Conservation (phyloP, 2,113 vertebrate genomes). For the cat (Felis catus) region F.catus_Fca126_mat1.0 CM031413.1:66245001-66245500, state of each 20-base stretch:
- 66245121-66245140: not conserved
- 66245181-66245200: slow-evolving; percentile 5
- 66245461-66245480: not conserved
- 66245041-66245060: slow-evolving; percentile 69
- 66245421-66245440: not conserved
- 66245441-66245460: accelerated
- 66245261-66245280: not conserved
- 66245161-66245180: not conserved
- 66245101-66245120: not conserved
- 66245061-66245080: slow-evolving; percentile 5
- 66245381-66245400: not conserved
- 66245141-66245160: not conserved
- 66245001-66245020: slow-evolving; percentile 61
- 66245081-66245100: slow-evolving; percentile 33
- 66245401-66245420: not conserved
- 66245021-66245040: slow-evolving; percentile 63
- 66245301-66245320: accelerated
- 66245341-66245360: no score
- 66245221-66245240: not conserved
- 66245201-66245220: not conserved
- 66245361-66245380: accelerated
- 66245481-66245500: no score
- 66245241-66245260: not conserved
- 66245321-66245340: accelerated
- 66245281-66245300: not conserved